Conservation (phyloP, 1,140 invertebrate species). For the Druon quercuslanigerum region DNA sequence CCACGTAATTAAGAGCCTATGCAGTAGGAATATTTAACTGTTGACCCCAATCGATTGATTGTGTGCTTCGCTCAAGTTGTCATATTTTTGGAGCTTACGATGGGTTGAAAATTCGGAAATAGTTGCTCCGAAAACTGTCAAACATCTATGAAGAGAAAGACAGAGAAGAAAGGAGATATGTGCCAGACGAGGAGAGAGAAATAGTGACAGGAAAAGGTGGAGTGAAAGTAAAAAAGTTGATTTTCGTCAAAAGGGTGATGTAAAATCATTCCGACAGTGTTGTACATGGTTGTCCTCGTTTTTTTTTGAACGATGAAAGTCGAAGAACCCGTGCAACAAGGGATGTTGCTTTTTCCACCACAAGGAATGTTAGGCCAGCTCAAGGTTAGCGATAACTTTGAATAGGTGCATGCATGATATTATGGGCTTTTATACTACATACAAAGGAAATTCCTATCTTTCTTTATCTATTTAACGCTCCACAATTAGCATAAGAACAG, state of each 20-base stretch:
- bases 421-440: slow-evolving; percentile 23
- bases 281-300: neutral
- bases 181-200: slow-evolving; percentile 25
- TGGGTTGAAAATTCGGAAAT: slow-evolving; percentile 5
- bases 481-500: neutral
- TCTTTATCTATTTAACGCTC: neutral
- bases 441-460: slow-evolving; percentile 33
- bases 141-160: slow-evolving; percentile 27
- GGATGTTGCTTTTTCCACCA: slow-evolving; percentile 82
- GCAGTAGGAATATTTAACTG: neutral
- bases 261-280: slow-evolving; percentile 23
- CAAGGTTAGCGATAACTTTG: slow-evolving; percentile 67
- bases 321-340: slow-evolving; percentile 81
- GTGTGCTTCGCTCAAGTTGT: slow-evolving; percentile 1
- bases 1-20: slow-evolving; percentile 10
- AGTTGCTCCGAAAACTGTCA: slow-evolving; percentile 46
- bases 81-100: neutral
- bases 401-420: slow-evolving; percentile 20
- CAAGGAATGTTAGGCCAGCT: slow-evolving; percentile 78
- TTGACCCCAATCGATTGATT: neutral
- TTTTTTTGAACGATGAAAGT: slow-evolving; percentile 76
- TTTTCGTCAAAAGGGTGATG: slow-evolving; percentile 15
- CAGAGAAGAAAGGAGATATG: slow-evolving; percentile 39
- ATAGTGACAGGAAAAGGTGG: slow-evolving; percentile 35
- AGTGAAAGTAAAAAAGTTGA: slow-evolving; percentile 48